phyloP scores from a whole-genome alignment of 2,888 invertebrate species.

The Ferrisia virgata region DNA sequence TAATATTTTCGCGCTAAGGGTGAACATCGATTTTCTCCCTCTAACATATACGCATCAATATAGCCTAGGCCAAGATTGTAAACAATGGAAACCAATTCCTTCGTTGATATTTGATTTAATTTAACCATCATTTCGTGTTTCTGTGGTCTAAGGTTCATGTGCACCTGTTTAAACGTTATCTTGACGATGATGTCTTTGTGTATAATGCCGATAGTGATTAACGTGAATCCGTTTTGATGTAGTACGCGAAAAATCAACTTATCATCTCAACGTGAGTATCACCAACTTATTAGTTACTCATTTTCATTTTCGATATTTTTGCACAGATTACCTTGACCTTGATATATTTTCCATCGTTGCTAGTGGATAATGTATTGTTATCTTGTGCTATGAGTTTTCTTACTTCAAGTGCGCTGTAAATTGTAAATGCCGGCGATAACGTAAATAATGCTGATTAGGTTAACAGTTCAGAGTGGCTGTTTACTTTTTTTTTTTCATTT shows the following conservation, averaged over 20 bases:
- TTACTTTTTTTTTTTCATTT: neutral
- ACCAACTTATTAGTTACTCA: neutral
- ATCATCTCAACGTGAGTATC: neutral
- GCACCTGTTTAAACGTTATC: constrained; percentile 29
- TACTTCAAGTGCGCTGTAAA: neutral
- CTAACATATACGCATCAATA: neutral
- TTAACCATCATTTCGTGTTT: neutral
- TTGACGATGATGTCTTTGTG: constrained; percentile 24
- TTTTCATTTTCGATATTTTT: neutral
- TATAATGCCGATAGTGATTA: neutral
- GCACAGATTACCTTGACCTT: constrained; percentile 1
- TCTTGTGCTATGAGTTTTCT: neutral
- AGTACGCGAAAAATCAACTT: neutral
- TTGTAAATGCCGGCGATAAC: constrained; percentile 18
- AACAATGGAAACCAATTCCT: constrained; percentile 1
- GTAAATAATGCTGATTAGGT: constrained; percentile 17
- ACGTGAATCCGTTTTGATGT: neutral
- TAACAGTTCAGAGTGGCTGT: constrained; percentile 1
- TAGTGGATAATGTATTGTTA: neutral
- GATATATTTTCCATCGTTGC: neutral
- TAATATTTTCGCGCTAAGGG: constrained; percentile 19
- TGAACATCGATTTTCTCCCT: constrained; percentile 26
- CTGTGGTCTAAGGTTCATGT: too few relatives aligned
- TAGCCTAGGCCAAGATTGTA: constrained; percentile 21
- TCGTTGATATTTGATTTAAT: neutral